Evolutionary conservation across 2,888 invertebrate species (phyloP).

Genomic region (Chelonus formosanus): DNA sequence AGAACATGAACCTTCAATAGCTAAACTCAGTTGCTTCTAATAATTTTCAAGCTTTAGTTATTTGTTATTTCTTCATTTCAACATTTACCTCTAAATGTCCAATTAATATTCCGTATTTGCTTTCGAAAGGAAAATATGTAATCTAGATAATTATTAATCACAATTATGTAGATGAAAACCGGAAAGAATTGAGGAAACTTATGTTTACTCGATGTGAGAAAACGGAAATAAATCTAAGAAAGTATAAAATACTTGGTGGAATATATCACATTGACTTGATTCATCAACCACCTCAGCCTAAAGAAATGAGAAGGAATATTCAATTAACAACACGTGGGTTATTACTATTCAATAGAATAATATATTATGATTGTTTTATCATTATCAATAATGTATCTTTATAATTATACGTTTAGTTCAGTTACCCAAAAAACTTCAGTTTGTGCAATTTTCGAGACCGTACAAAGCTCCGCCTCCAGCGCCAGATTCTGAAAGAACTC

Average conservation of each 20-base stretch:
- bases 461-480: slow-evolving; percentile 76
- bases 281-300: slow-evolving; percentile 81
- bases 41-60: too few species aligned
- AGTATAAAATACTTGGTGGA: slow-evolving; percentile 80
- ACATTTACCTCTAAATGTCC: too few species aligned
- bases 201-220: slow-evolving; percentile 55
- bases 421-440: slow-evolving; percentile 69
- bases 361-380: too few species aligned
- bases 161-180: slow-evolving; percentile 60
- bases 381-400: too few species aligned
- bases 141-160: slow-evolving; percentile 17
- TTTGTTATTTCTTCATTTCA: too few species aligned
- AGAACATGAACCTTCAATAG: too few species aligned
- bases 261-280: slow-evolving; percentile 78
- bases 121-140: too few species aligned
- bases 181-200: slow-evolving; percentile 49
- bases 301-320: slow-evolving; percentile 67
- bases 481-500: slow-evolving; percentile 74
- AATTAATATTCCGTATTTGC: too few species aligned
- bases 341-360: slow-evolving; percentile 6
- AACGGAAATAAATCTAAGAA: slow-evolving; percentile 75
- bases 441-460: slow-evolving; percentile 72
- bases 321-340: slow-evolving; percentile 70
- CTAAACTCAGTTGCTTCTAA: too few species aligned
- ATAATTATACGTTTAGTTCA: slow-evolving; percentile 65